Evolutionary conservation across 1,140 invertebrate species (phyloP), one percentile per base, ranked within the genome.

Genomic region (Stenopsyche tienmushanensis): DNA sequence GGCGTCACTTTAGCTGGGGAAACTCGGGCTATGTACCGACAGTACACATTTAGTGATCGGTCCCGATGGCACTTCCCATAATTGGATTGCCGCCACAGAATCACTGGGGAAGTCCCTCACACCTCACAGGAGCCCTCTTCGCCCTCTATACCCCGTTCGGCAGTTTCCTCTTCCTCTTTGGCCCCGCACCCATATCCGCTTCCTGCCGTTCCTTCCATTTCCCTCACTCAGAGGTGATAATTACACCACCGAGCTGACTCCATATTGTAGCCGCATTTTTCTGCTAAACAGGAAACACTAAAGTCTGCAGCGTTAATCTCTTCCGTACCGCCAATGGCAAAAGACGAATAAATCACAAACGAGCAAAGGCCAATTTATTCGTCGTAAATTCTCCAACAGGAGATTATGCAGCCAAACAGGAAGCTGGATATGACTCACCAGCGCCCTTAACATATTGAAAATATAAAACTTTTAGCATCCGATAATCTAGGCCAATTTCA

Each of bases 71-170:
- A 69, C 67, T 69, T 66, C 26, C 64, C 58, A 29, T 69, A 69
- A 69, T 69, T 69, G 67, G 67, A 69, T 69, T 65, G 67, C 50
- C 64, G 59, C 63, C 64, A 21, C 63, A 63, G 66, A 63, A 57
- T 44, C 49, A 58, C 49, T 34, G 39, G 23, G 53, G 65, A 52
- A 47, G 8, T 13, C 50, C 50, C 50, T 7, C 50, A 49, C 8
- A 17, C 7, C 25, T 3, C 18, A 34, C 9, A 20, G 15, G 26
- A 7, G 9, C 7, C 25, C 21, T 49, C 52, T 23, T 34, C 29
- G 2, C 25, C 50, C 20, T 23, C 50, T 53, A 15, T 3, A 3
- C 24, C 50, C 21, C 20, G 8, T 13, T 13, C 17, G 23, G 9
- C 50, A 5, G n/a, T 20, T 55, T 29, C 53, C 50, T 17, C 50